Conservation (phyloP, 1,140 invertebrate species). For the Drosophila bocqueti region DNA sequence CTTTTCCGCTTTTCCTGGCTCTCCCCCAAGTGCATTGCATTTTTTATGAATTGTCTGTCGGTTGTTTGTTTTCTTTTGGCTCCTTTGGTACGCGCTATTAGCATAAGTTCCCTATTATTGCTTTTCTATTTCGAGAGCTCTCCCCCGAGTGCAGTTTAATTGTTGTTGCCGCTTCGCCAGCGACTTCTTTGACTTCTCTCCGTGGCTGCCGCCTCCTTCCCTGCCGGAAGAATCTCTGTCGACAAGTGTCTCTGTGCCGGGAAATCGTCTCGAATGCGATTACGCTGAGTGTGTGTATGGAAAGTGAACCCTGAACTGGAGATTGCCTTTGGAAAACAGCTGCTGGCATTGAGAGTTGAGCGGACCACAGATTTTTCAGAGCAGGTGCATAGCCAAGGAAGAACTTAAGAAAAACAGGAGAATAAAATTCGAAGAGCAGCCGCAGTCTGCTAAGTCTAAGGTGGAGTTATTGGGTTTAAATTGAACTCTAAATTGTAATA, state of each 20-base stretch:
- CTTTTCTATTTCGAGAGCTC: conserved; percentile 46
- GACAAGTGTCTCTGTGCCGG: conserved; percentile 60
- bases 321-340: conserved; percentile 18
- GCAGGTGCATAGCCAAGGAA: conserved; percentile 27
- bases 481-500: background rate
- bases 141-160: conserved; percentile 46
- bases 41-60: conserved; percentile 75
- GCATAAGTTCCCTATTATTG: conserved; percentile 68
- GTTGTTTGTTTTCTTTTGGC: conserved; percentile 53
- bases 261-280: conserved; percentile 36
- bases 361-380: conserved; percentile 3
- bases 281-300: conserved; percentile 60
- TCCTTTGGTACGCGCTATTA: conserved; percentile 79
- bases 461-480: background rate
- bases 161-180: conserved; percentile 24
- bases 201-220: background rate
- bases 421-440: background rate
- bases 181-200: conserved; percentile 14
- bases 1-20: background rate
- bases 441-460: background rate
- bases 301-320: conserved; percentile 43
- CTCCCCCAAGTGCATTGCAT: conserved; percentile 43
- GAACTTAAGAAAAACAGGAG: background rate
- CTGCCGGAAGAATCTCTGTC: conserved; percentile 29
- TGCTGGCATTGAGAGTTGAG: conserved; percentile 35